Conservation (phyloP, 1,140 invertebrate species). For the Drosophila mayri region DNA sequence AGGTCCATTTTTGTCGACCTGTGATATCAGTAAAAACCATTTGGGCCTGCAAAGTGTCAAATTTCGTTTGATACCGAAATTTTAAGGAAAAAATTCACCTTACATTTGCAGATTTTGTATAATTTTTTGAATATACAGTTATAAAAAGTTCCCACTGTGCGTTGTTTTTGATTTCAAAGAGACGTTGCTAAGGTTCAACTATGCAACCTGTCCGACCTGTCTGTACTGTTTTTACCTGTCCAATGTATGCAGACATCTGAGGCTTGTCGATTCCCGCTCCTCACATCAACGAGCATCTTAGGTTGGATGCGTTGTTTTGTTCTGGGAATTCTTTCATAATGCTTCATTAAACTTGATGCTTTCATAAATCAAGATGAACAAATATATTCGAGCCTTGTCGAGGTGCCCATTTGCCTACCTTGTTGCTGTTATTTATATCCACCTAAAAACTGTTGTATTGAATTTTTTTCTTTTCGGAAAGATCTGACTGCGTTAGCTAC, state of each 20-base stretch:
- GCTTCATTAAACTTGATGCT: slow-evolving; percentile 14
- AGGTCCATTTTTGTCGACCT: no score
- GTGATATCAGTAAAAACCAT: no score
- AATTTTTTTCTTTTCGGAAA: background rate
- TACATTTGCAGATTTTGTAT: no score
- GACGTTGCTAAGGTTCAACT: background rate
- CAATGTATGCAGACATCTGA: slow-evolving; percentile 10
- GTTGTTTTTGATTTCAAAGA: background rate
- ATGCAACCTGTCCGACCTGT: slow-evolving; percentile 6
- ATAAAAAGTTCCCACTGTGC: background rate
- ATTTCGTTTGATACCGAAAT: no score
- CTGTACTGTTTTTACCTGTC: background rate
- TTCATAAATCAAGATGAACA: slow-evolving; percentile 16
- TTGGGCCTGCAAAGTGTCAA: no score
- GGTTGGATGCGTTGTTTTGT: slow-evolving; percentile 5
- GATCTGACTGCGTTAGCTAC: background rate
- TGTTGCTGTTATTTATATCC: slow-evolving; percentile 9
- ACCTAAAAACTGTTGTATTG: background rate
- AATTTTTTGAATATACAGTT: background rate
- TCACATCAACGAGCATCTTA: background rate
- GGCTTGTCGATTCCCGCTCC: background rate
- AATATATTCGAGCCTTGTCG: slow-evolving; percentile 3
- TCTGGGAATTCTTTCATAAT: slow-evolving; percentile 7
- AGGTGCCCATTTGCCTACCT: background rate
- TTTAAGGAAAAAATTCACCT: no score